These are phyloP conservation scores for Macrochelys suwanniensis DNA, from an alignment of 2,797 vertebrate species.

Conservation along the genomic window DNA sequence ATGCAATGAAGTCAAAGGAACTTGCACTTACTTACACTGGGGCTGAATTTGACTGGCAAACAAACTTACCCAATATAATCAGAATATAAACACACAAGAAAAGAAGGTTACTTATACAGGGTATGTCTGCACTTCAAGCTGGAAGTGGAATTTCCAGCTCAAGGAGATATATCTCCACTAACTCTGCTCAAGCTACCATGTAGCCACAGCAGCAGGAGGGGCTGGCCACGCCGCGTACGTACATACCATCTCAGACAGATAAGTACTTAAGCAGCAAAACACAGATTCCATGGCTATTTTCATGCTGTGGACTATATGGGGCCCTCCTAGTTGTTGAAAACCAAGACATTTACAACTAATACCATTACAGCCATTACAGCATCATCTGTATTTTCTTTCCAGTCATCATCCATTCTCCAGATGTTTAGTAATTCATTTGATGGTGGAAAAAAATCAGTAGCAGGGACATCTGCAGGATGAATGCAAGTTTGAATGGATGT, in stretches of 20 bases:
- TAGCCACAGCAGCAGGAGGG: neutral
- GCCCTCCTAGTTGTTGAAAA: fast-evolving
- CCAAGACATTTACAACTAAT: neutral
- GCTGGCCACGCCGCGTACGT: neutral
- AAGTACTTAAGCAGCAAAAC: fast-evolving
- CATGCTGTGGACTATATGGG: too few relatives aligned
- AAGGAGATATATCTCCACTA: neutral
- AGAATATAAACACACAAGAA: fast-evolving
- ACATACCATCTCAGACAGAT: too few relatives aligned
- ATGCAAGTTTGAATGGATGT: neutral
- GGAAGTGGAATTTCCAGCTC: neutral
- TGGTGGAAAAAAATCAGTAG: fast-evolving
- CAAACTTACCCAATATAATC: neutral
- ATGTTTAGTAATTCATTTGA: fast-evolving
- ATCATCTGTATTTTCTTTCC: neutral
- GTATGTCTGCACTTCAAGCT: neutral
- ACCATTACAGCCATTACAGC: neutral
- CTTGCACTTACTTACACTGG: neutral
- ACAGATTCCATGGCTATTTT: neutral
- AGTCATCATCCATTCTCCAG: neutral
- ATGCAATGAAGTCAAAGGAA: neutral
- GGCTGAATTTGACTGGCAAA: neutral
- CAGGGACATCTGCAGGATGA: neutral
- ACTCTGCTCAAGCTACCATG: neutral
- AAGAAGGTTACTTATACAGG: neutral